Percentiles rank a stretch among this genome's conserved stretches.
phyloP scores from a whole-genome alignment of 2,888 invertebrate genomes.

The Willowsia nigromaculata region DNA sequence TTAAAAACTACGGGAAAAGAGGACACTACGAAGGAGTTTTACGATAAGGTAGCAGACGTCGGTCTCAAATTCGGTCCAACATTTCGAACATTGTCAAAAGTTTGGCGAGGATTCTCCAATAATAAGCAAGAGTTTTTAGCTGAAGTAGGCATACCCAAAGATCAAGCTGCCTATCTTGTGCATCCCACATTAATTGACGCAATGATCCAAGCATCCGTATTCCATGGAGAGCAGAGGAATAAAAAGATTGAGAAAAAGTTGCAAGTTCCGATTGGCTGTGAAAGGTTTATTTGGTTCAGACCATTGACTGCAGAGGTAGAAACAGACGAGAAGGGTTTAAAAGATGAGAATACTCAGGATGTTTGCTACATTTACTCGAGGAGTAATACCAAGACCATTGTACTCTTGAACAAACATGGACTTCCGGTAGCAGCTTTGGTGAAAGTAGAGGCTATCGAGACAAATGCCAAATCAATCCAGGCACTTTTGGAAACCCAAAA shows the following conservation, averaged over 20 bases:
- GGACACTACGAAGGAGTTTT: conserved; percentile 34
- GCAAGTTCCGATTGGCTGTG: conserved; percentile 24
- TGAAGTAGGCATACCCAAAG: conserved; percentile 19
- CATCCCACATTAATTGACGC: conserved; percentile 41
- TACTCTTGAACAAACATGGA: background rate
- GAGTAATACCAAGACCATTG: background rate
- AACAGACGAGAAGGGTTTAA: background rate
- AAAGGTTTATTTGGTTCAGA: conserved; percentile 37
- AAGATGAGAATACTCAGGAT: background rate
- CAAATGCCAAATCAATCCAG: conserved; percentile 19
- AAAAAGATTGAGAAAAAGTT: conserved; percentile 43
- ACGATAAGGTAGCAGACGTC: conserved; percentile 11
- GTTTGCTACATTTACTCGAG: conserved; percentile 28
- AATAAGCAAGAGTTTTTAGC: conserved; percentile 6
- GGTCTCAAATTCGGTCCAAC: conserved; percentile 24
- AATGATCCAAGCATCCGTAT: conserved; percentile 29
- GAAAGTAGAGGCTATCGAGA: conserved; percentile 38
- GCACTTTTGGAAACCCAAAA: conserved; percentile 55
- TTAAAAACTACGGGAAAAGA: background rate
- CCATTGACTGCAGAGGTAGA: background rate
- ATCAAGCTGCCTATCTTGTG: background rate
- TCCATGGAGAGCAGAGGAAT: background rate
- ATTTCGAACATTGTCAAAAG: conserved; percentile 11
- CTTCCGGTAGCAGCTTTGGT: background rate
- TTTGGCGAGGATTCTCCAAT: background rate